These are phyloP conservation scores for Sinonovacula constricta DNA, from an alignment of 1,140 invertebrate species.

Conservation along the genomic window DNA sequence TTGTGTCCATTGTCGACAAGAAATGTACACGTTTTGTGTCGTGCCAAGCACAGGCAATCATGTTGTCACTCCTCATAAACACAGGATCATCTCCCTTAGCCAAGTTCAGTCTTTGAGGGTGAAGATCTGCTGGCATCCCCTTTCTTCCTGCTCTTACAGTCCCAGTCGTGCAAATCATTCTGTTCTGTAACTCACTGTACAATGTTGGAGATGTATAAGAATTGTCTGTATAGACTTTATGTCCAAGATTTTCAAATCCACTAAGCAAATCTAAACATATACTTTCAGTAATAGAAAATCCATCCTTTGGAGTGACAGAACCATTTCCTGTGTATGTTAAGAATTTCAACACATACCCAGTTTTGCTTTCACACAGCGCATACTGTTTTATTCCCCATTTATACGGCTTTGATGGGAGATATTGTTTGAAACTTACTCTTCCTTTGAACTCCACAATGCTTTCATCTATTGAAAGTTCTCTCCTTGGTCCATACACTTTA, in stretches of 20 bases:
- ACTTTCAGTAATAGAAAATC: constrained; percentile 11
- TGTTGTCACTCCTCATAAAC: too few relatives aligned
- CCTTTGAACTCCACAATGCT: background rate
- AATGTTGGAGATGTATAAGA: constrained; percentile 2
- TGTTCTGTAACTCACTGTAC: background rate
- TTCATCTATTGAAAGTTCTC: background rate
- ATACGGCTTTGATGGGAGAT: too few relatives aligned
- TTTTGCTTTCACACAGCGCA: constrained; percentile 31
- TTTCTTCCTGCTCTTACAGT: constrained; percentile 17
- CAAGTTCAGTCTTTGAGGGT: background rate
- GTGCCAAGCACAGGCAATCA: constrained; percentile 33
- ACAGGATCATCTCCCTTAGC: constrained; percentile 14
- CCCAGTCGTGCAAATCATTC: background rate
- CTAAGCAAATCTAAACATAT: background rate
- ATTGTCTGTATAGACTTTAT: constrained; percentile 15
- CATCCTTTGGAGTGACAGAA: background rate
- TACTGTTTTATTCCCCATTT: too few relatives aligned
- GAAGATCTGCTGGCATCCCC: constrained; percentile 10
- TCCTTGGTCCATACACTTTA: background rate
- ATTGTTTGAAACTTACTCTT: background rate
- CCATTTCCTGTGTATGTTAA: background rate
- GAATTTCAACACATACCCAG: constrained; percentile 7
- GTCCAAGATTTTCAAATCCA: constrained; percentile 16
- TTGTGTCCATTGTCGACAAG: constrained; percentile 2
- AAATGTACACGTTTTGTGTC: constrained; percentile 24